Evolutionary conservation across 2,113 vertebrate species (phyloP).

Genomic region (Empidonax alnorum): DNA sequence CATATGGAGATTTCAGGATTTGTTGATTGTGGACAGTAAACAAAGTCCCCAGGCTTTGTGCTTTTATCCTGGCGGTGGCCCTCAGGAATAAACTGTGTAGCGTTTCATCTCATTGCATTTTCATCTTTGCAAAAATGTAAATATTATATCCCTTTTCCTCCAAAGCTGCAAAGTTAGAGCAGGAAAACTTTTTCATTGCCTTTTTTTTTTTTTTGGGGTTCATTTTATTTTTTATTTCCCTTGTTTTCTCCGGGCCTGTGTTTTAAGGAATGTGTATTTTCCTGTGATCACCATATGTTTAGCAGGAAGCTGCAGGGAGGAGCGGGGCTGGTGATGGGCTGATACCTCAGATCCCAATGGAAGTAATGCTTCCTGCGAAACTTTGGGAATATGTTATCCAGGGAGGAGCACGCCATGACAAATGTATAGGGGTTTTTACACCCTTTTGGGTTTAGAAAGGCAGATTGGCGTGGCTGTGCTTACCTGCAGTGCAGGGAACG

Average conservation of each 20-base stretch:
- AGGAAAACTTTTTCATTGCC: constrained; percentile 50
- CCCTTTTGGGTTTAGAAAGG: constrained; percentile 41
- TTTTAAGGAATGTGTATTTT: constrained; percentile 29
- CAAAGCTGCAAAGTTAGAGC: constrained; percentile 54
- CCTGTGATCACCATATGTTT: constrained; percentile 34
- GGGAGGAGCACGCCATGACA: neutral
- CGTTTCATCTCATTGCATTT: constrained; percentile 64
- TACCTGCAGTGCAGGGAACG: neutral
- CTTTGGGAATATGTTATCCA: constrained; percentile 20
- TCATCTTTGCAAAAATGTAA: constrained; percentile 67
- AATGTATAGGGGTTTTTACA: neutral
- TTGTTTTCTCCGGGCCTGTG: constrained; percentile 3
- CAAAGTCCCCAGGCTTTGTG: constrained; percentile 69
- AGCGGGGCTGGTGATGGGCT: constrained; percentile 23
- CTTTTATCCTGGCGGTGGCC: constrained; percentile 71
- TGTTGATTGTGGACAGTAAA: constrained; percentile 78
- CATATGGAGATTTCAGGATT: constrained; percentile 76
- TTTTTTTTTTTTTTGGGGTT: neutral
- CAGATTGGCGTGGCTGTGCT: constrained; percentile 21
- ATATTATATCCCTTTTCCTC: constrained; percentile 56
- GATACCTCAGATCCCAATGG: constrained; percentile 37
- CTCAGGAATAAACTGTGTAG: constrained; percentile 60
- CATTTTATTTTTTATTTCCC: neutral
- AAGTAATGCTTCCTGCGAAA: constrained; percentile 37
- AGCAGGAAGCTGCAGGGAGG: constrained; percentile 4